Percentiles rank a stretch among this genome's conserved stretches.
Evolutionary conservation across 2,113 vertebrate species (phyloP).

Genomic region (Pangasianodon hypophthalmus): DNA sequence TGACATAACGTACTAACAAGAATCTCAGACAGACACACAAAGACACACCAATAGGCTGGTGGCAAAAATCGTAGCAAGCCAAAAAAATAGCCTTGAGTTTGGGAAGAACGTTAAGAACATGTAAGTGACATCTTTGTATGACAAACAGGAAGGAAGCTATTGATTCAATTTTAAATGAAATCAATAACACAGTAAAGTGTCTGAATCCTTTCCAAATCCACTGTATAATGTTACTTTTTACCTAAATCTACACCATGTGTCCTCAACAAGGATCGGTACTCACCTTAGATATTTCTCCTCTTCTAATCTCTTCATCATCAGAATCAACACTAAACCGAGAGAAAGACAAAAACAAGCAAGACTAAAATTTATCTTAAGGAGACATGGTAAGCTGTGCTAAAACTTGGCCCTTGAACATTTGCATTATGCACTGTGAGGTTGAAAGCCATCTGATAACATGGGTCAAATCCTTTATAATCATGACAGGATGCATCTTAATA

Average conservation of each 20-base stretch:
- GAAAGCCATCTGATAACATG: background rate
- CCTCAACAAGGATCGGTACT: background rate
- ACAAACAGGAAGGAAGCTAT: background rate
- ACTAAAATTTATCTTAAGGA: background rate
- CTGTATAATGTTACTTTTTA: background rate
- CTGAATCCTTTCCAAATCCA: background rate
- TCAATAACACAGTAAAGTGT: background rate
- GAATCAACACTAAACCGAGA: background rate
- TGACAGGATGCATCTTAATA: background rate
- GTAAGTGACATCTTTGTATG: background rate
- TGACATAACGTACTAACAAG: background rate
- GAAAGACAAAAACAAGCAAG: background rate
- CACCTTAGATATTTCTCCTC: background rate
- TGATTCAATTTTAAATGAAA: background rate
- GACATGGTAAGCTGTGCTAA: background rate
- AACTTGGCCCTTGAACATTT: background rate
- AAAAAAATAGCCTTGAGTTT: background rate
- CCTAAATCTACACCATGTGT: too few species aligned
- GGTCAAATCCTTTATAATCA: background rate
- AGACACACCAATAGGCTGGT: background rate
- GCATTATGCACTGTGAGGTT: background rate
- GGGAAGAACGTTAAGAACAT: background rate
- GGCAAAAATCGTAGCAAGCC: too few species aligned
- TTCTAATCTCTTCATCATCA: conserved; percentile 4
- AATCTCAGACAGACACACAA: background rate